These are phyloP conservation scores for Sphaerophoria taeniata DNA, from an alignment of 2,888 invertebrate genomes.

Conservation along the genomic window DNA sequence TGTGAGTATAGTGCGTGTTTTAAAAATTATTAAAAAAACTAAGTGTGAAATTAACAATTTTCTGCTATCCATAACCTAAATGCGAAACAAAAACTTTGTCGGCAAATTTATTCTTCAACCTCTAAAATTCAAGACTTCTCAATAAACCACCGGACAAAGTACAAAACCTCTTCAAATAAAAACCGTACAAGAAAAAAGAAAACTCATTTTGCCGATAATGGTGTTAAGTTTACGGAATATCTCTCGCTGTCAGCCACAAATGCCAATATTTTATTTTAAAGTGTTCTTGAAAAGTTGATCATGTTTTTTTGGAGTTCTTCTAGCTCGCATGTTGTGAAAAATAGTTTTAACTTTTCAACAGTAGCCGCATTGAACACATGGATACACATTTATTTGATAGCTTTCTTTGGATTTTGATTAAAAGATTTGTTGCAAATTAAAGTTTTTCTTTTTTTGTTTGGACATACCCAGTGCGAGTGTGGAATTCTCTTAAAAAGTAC, in stretches of 20 bases:
- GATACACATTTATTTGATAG: conserved; percentile 30
- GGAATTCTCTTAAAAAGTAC: too few species aligned
- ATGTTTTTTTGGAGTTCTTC: conserved; percentile 30
- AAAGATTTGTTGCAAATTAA: background rate
- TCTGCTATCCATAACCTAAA: conserved; percentile 42
- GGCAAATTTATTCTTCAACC: background rate
- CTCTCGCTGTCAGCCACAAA: conserved; percentile 51
- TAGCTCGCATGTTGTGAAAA: background rate
- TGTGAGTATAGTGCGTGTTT: conserved; percentile 86
- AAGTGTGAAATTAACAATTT: conserved; percentile 47
- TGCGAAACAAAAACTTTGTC: conserved; percentile 20
- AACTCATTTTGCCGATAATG: conserved; percentile 58
- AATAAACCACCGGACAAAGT: conserved; percentile 20
- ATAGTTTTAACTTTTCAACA: background rate
- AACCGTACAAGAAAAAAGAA: background rate
- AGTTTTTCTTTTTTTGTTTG: conserved; percentile 47
- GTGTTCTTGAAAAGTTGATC: conserved; percentile 35
- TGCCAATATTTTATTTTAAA: conserved; percentile 27
- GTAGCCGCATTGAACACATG: conserved; percentile 5
- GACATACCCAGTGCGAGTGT: conserved; percentile 9
- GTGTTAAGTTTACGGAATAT: conserved; percentile 57
- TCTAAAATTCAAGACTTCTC: background rate
- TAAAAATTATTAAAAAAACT: conserved; percentile 40
- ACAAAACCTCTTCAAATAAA: background rate
- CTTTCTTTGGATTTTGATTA: conserved; percentile 15